Base-by-base conservation (phyloP, 2,113 vertebrate species). In the Gallinago jamesoni region DNA sequence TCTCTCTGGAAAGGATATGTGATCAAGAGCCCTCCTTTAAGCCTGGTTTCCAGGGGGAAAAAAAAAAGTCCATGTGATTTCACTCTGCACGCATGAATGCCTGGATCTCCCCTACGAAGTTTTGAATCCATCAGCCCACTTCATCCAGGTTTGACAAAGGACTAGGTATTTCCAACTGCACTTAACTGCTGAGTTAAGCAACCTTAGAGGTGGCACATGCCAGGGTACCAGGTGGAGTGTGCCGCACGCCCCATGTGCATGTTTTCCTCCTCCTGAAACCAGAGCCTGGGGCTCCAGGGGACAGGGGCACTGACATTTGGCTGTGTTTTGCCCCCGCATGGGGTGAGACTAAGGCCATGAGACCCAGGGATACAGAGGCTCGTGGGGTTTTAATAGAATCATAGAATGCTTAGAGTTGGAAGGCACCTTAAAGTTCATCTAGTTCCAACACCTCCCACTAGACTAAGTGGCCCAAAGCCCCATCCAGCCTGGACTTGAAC, bases 211-310 rank as follows among this genome's bases (percentile, higher is more conserved):
- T 66, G 55, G 52, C 45, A 60, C 5, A 12, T 2, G 19, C 7
- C 2, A 2, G 50, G 22, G 12, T 31, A 55, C 31, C 6, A 1
- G 1, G 14, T 14, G 53, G 66, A 53, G 18, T 0, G 0, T 37
- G 47, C 10, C 3, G 1, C 21, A 12, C 30, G 14, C 15, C 35
- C 43, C 22, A 39, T 0, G 0, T n/a, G 27, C 72, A 73, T 0
- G 2, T 52, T 90, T 73, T 21, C 35, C 39, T 83, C 28, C 52
- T 62, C 56, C 12, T 9, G 56, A 74, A 87, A 82, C 8, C 56
- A 72, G 41, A 84, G 24, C 35, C 33, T 70, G 52, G 35, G 19
- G 21, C 70, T 87, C 41, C n/a, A 87, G 23, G 23, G 48, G 18
- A 63, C 23, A 24, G 27, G 3, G 22, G 3, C n/a, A 84, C n/a